Base-by-base conservation (phyloP, 2,888 invertebrate genomes). In the Diplolepis rosae region DNA sequence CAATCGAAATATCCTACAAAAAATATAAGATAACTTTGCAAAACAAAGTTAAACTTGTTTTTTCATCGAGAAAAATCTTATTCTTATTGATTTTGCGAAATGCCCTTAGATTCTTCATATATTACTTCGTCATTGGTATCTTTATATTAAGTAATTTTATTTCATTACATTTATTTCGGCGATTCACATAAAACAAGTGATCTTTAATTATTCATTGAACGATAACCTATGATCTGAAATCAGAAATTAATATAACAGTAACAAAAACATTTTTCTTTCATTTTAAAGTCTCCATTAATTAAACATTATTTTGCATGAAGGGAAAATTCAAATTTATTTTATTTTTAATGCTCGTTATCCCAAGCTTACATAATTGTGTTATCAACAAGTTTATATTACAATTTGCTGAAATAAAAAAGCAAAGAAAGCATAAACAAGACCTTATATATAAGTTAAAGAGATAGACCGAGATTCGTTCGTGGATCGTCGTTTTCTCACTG, bases 401-500 rank as follows among this genome's bases (percentile, higher is more conserved):
- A 27, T 35, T 42, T 22, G 15, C 18, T n/a, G 18, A 32, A 32
- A 30, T 24, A 39, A 24, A 22, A 39, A n/a, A 54, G 4, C 2
- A 54, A 27, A 61, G 27, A 27, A 24, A 15, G 9, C 11, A 1
- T 22, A 22, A 11, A 48, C 18, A 48, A 48, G 48, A 18, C 18
- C 18, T 22, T 4, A 11, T 27, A n/a, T 52, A 7, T 7, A n/a
- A 61, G n/a, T 61, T 61, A 27, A 61, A 42, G 39, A 39, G 61
- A 61, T 61, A 39, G 39, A 35, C 18, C 3, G 13, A n/a, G 22
- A 24, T n/a, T 24, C 11, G 13, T 35, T 24, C 22, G 24, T 61
- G 32, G 61, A 48, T 61, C 61, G 24, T n/a, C 61, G 24, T 61
- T 61, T 27, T 42, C 61, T 61, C 39, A 5, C 61, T 39, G 39